A percentile compares a stretch with the other conserved stretches of the same genome.
phyloP scores from a whole-genome alignment of 2,113 vertebrate species.

The Penelope pileata region DNA sequence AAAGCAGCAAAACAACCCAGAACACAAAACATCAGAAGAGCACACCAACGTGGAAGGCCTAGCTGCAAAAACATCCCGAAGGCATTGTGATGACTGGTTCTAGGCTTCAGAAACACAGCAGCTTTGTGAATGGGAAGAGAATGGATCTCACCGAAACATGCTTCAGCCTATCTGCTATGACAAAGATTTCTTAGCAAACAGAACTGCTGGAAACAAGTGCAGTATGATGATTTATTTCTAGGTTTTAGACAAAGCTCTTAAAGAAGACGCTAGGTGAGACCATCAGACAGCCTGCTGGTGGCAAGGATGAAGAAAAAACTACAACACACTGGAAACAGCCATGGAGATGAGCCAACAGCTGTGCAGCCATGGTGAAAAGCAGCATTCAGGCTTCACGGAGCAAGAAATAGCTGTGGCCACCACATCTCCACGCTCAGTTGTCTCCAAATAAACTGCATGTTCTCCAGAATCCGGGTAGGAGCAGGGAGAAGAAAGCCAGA shows the following conservation, averaged over 20 bases:
- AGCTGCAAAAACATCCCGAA: neutral
- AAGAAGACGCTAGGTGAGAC: neutral
- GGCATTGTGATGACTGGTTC: neutral
- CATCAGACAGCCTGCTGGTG: neutral
- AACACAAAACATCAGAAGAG: neutral
- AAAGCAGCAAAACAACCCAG: neutral
- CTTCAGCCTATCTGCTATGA: neutral
- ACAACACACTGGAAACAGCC: rapidly evolving
- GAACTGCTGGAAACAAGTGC: neutral
- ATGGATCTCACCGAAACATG: neutral
- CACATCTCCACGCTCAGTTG: neutral
- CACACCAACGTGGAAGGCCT: neutral
- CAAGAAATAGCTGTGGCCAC: neutral
- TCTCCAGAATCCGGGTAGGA: neutral
- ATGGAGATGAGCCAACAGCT: neutral
- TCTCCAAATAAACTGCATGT: neutral
- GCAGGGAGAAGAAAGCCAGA: neutral
- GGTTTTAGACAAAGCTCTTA: neutral
- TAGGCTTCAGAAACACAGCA: neutral
- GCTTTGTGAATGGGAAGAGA: neutral
- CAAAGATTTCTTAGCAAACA: neutral
- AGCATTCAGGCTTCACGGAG: neutral
- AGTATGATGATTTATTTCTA: neutral
- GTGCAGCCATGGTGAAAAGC: neutral
- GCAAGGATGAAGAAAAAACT: neutral